A percentile compares a stretch with the other conserved stretches of the same genome.
Evolutionary conservation across 2,888 invertebrate genomes (phyloP).

Genomic region (Periphyllus acericola): DNA sequence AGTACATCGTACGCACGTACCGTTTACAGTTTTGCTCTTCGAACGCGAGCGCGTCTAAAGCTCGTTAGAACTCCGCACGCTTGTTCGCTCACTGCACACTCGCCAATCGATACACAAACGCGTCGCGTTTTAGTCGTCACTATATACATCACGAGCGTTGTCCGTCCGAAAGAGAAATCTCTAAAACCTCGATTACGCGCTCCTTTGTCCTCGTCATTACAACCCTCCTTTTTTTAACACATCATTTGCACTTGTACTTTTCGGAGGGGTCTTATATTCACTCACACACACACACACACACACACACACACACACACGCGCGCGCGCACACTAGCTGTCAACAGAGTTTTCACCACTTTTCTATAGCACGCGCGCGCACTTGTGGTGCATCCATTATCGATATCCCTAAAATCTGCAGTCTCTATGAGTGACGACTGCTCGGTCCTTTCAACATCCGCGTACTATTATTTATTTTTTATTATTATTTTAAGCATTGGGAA

Average conservation of each 20-base stretch:
- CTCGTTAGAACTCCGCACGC: background rate
- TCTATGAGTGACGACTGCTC: too few relatives aligned
- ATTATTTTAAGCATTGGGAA: too few relatives aligned
- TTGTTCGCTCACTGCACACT: background rate
- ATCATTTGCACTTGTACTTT: constrained; percentile 48
- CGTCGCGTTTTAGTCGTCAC: background rate
- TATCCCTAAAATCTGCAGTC: background rate
- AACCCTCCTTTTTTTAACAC: constrained; percentile 54
- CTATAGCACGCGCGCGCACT: too few relatives aligned
- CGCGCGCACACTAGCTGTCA: background rate
- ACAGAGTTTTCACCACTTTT: background rate
- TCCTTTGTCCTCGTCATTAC: constrained; percentile 24
- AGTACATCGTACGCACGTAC: background rate
- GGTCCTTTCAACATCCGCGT: too few relatives aligned
- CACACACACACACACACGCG: background rate
- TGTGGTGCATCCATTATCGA: background rate
- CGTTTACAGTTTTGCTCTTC: background rate
- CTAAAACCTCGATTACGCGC: constrained; percentile 26
- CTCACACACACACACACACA: background rate
- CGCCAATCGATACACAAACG: background rate
- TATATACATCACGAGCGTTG: background rate
- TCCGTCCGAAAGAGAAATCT: constrained; percentile 6
- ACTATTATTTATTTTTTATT: too few relatives aligned
- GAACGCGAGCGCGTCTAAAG: background rate
- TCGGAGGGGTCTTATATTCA: constrained; percentile 27